Conservation (phyloP, 2,113 vertebrate species). For the Proteles cristata region DNA sequence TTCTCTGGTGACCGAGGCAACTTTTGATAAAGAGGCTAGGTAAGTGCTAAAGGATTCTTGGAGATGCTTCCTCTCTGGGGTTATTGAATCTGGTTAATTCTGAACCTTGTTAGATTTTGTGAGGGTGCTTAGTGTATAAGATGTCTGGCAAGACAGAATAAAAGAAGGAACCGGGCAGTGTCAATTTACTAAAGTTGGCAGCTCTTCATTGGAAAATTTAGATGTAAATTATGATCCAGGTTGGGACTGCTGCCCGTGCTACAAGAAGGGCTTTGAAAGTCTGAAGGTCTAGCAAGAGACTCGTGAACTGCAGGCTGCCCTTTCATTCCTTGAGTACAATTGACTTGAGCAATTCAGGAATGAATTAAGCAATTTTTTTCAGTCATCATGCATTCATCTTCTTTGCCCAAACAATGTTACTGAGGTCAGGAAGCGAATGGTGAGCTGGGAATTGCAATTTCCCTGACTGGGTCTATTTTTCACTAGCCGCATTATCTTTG, state of each 20-base stretch:
- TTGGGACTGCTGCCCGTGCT: conserved; percentile 4
- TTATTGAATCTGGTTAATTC: conserved; percentile 5
- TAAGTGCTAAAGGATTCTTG: conserved; percentile 31
- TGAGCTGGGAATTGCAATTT: background rate
- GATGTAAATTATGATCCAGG: conserved; percentile 61
- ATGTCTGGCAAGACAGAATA: conserved; percentile 33
- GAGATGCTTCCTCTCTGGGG: conserved; percentile 33
- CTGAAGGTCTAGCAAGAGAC: background rate
- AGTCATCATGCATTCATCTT: background rate
- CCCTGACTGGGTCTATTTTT: background rate
- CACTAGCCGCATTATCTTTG: background rate
- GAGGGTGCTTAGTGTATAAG: conserved; percentile 57
- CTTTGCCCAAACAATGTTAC: conserved; percentile 7
- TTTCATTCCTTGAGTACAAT: background rate
- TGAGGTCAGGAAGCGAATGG: background rate
- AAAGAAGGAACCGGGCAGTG: conserved; percentile 21
- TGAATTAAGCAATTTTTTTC: conserved; percentile 26
- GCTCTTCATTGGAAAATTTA: conserved; percentile 68
- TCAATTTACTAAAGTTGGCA: conserved; percentile 71
- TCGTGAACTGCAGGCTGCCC: conserved; percentile 1
- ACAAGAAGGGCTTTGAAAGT: background rate
- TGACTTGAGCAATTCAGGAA: background rate
- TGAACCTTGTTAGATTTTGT: background rate
- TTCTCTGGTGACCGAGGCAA: background rate
- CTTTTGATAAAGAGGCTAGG: conserved; percentile 25